Conservation (phyloP, 2,888 invertebrate genomes). For the Lampropteryx suffumata region DNA sequence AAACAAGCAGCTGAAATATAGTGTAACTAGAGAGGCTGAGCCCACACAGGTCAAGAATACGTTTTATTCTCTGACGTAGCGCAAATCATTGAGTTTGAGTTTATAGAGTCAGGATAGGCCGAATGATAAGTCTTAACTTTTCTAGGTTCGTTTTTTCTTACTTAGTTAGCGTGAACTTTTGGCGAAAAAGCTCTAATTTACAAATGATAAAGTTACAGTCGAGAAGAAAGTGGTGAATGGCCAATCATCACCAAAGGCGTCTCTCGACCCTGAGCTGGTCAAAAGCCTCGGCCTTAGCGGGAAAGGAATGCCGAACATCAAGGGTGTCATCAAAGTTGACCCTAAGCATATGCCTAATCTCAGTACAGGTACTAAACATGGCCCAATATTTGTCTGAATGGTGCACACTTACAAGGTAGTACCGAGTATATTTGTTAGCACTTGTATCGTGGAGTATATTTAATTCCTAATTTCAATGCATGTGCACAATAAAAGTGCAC, state of each 20-base stretch:
- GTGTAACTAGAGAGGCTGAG: no score
- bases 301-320: conserved; percentile 82
- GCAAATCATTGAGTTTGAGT: no score
- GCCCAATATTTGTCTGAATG: conserved; percentile 2
- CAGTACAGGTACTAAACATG: conserved; percentile 63
- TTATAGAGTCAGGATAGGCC: no score
- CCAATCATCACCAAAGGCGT: conserved; percentile 70
- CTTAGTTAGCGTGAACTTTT: neutral
- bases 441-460: no score
- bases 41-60: no score
- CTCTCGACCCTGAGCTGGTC: conserved; percentile 78
- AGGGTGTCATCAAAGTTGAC: conserved; percentile 89
- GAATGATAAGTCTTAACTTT: no score
- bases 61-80: no score
- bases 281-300: conserved; percentile 77
- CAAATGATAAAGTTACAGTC: conserved; percentile 47
- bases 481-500: no score
- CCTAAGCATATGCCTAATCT: conserved; percentile 87
- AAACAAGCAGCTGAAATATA: no score
- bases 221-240: conserved; percentile 77
- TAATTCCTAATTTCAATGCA: no score
- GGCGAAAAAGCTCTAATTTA: conserved; percentile 8
- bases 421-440: no score
- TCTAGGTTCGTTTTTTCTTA: no score
- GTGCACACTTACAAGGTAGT: neutral